Base-by-base conservation (phyloP, 2,888 invertebrate species). In the Synergus gifuensis region DNA sequence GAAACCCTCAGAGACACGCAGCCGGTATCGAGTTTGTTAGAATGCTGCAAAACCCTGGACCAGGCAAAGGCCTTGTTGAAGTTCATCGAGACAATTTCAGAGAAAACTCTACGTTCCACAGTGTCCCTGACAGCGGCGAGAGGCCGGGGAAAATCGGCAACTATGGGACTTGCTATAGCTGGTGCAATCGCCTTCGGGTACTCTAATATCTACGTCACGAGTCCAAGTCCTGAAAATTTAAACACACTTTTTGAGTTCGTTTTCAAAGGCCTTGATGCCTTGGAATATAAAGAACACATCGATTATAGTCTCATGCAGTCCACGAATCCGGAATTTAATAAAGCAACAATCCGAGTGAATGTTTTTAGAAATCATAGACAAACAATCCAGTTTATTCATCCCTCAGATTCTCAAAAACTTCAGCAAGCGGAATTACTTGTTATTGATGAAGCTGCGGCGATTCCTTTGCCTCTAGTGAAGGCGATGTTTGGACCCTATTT, bases 391-490 rank as follows among this genome's bases (percentile, higher is more conserved):
- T 99, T 99, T 92, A 98, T 99, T 90, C 96, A 98, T 82, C 99
- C 99, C 0, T 96, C 96, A 64, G 98, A 99, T 92, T 95, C 96
- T 66, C 83, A 79, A n/a, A 95, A 97, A 82, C 93, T 99, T 49
- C 95, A 97, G 9, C 98, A 98, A 83, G 98, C 99, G 0, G 99
- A 99, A 92, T 92, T 99, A 60, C 94, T 99, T 49, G 95, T 99
- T 0, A 98, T 99, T 79, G 99, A 99, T 92, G 99, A 99, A 93
- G 99, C 99, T 1, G 99, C 99, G 0, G 99, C 99, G 11, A 99
- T 99, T 86, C 99, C 99, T 0, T 93, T 99, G 80, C 97, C 97
- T 0, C 95, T 97, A 87, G 98, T 99, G 0, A 97, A 98, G 85
- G 95, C 96, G 2, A 96, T 99, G 92, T 94, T 97, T 79, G 97